A percentile compares a stretch with the other conserved stretches of the same genome.
Conservation (phyloP, 2,888 invertebrate genomes). For the Bimastos eiseni region DNA sequence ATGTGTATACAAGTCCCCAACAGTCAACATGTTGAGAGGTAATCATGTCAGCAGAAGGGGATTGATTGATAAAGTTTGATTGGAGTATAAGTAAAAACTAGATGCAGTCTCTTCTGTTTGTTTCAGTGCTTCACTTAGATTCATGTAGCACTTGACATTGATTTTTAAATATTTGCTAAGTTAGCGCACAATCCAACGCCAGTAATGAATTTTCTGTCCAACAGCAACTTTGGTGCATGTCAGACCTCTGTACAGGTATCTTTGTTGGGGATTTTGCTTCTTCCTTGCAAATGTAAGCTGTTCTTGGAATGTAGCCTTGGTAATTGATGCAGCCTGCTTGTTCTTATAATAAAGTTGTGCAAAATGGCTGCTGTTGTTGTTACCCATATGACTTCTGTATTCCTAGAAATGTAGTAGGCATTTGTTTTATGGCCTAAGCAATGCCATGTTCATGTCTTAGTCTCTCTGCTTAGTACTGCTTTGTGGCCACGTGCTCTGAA, state of each 20-base stretch:
- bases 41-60: not conserved
- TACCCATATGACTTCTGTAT: not conserved
- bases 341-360: conserved; percentile 6
- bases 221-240: not conserved
- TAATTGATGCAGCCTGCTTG: not conserved
- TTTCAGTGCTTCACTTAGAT: not conserved
- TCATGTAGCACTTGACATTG: not conserved
- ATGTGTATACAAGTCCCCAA: no score
- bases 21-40: no score
- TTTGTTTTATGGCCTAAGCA: conserved; percentile 14
- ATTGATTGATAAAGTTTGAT: not conserved
- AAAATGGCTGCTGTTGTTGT: conserved; percentile 8
- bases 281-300: not conserved
- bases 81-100: not conserved
- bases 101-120: not conserved
- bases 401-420: conserved; percentile 15
- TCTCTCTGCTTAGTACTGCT: not conserved
- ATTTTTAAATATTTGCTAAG: not conserved
- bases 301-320: not conserved
- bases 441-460: not conserved
- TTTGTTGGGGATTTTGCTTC: not conserved
- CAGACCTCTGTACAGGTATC: not conserved
- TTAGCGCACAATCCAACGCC: not conserved
- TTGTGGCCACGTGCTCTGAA: not conserved
- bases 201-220: not conserved